Conservation (phyloP, 2,888 invertebrate genomes). For the Melitaea athalia region DNA sequence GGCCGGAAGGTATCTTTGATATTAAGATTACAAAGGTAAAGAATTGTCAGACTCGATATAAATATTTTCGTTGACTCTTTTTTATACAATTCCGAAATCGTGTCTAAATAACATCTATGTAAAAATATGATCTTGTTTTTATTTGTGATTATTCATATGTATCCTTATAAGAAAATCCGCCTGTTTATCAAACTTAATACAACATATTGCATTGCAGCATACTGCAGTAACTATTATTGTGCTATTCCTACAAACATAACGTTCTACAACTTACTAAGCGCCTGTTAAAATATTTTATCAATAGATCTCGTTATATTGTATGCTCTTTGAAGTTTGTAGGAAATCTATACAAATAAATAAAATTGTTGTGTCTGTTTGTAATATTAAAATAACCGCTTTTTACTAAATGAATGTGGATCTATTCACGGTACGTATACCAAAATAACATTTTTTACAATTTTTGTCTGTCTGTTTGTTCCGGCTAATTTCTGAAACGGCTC, state of each 20-base stretch:
- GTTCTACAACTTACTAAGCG: not conserved
- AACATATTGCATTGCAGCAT: not conserved
- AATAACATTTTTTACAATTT: too few relatives aligned
- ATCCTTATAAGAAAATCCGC: not conserved
- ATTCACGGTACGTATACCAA: too few relatives aligned
- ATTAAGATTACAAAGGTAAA: constrained; percentile 33
- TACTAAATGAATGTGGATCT: too few relatives aligned
- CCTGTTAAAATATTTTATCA: constrained; percentile 13
- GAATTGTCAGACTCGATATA: constrained; percentile 24
- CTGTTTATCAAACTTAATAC: not conserved
- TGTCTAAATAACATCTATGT: not conserved
- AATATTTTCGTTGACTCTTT: constrained; percentile 1
- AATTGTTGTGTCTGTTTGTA: too few relatives aligned
- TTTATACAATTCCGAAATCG: not conserved
- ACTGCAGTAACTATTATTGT: constrained; percentile 12
- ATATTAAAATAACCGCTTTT: too few relatives aligned
- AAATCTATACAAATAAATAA: too few relatives aligned
- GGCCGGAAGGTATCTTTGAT: constrained; percentile 32
- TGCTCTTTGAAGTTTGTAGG: not conserved
- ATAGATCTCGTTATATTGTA: not conserved
- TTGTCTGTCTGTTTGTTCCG: too few relatives aligned
- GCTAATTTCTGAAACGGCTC: too few relatives aligned
- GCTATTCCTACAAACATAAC: not conserved
- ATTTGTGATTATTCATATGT: not conserved
- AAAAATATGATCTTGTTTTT: not conserved